Conservation (phyloP, 2,113 vertebrate genomes). For the Anolis carolinensis region DNA sequence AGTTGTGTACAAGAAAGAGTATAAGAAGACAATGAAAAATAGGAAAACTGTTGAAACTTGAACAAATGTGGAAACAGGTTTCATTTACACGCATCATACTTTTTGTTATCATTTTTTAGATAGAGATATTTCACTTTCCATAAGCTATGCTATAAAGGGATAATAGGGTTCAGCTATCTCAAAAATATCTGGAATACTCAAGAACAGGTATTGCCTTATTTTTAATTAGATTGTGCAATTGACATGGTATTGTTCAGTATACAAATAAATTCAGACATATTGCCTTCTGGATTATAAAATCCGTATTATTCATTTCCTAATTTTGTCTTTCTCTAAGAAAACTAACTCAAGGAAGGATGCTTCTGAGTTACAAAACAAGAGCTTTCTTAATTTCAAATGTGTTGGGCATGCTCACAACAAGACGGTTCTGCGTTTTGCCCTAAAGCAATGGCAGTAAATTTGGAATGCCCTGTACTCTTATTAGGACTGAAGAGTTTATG, state of each 20-base stretch:
- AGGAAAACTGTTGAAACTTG: neutral
- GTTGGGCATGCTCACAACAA: conserved; percentile 33
- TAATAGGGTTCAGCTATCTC: rapidly evolving
- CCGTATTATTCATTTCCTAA: conserved; percentile 46
- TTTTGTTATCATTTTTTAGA: conserved; percentile 21
- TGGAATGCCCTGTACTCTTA: conserved; percentile 43
- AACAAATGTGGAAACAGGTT: neutral
- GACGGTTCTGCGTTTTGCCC: conserved; percentile 45
- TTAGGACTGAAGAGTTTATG: conserved; percentile 39
- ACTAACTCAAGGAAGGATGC: conserved; percentile 50
- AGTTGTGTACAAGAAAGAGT: conserved; percentile 25
- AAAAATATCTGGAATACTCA: neutral
- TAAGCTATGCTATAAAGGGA: neutral
- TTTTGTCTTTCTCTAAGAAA: conserved; percentile 63
- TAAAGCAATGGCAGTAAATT: conserved; percentile 50
- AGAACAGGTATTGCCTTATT: conserved; percentile 7
- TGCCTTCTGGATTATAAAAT: conserved; percentile 33
- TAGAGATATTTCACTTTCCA: conserved; percentile 7
- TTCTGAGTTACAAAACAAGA: conserved; percentile 41
- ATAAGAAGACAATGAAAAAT: neutral
- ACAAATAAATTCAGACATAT: conserved; percentile 41
- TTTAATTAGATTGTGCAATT: conserved; percentile 28
- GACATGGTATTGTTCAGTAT: conserved; percentile 23
- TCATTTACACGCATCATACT: neutral
- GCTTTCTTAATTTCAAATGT: conserved; percentile 49